Conservation (phyloP, 2,888 invertebrate genomes). For the Tenthredo scrophulariae region DNA sequence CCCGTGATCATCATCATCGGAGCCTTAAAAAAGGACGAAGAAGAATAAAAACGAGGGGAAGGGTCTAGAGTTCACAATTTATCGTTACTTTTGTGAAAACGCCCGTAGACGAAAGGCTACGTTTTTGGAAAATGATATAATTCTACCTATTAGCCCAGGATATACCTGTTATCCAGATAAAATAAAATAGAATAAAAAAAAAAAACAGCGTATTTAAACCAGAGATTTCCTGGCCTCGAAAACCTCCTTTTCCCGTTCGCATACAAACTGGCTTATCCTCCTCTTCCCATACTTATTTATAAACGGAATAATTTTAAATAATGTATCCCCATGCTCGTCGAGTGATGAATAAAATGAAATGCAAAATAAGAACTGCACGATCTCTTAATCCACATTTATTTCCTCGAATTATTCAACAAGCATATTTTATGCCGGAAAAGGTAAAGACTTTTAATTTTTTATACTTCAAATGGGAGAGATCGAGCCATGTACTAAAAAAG, state of each 20-base stretch:
- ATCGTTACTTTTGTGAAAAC: conserved; percentile 16
- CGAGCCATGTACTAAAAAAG: neutral
- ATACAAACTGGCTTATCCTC: neutral
- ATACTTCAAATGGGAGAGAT: neutral
- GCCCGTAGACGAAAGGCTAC: neutral
- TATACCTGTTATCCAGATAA: conserved; percentile 13
- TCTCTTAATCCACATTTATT: conserved; percentile 16
- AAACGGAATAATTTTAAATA: conserved; percentile 16
- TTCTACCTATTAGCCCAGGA: conserved; percentile 24
- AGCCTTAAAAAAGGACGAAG: neutral
- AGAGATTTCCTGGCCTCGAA: neutral
- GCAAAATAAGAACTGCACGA: neutral
- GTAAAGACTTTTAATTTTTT: neutral
- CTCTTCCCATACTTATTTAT: neutral
- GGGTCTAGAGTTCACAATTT: neutral
- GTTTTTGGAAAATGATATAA: conserved; percentile 47
- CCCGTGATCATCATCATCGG: conserved; percentile 46
- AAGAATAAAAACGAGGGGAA: neutral
- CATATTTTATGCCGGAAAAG: neutral
- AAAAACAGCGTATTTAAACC: conserved; percentile 9
- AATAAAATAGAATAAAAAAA: too few species aligned
- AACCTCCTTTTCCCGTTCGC: neutral
- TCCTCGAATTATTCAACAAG: neutral
- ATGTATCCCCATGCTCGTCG: neutral
- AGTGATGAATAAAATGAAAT: conserved; percentile 1